A percentile compares a stretch with the other conserved stretches of the same genome.
phyloP scores from a whole-genome alignment of 2,113 vertebrate genomes.

The Fregata magnificens region DNA sequence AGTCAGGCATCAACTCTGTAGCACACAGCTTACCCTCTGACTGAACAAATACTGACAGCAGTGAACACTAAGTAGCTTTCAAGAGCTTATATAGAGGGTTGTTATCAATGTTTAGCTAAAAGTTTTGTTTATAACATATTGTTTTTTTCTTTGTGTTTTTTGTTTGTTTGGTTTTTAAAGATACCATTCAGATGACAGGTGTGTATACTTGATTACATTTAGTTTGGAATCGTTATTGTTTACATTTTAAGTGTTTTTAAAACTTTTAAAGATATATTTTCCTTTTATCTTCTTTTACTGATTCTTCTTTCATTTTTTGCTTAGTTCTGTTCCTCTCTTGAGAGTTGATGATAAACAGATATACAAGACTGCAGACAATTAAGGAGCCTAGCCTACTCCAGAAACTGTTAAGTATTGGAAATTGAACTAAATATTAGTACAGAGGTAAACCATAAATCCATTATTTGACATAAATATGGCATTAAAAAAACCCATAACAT shows the following conservation, averaged over 20 bases:
- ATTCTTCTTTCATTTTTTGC: not conserved
- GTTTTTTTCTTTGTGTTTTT: not conserved
- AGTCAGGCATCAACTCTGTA: not conserved
- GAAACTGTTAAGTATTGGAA: not conserved
- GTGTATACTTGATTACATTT: not conserved
- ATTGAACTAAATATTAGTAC: not conserved
- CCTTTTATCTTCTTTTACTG: not conserved
- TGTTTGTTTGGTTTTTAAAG: not conserved
- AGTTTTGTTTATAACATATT: not conserved
- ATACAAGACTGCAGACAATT: not conserved
- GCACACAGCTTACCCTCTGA: not conserved
- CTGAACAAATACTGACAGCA: not conserved
- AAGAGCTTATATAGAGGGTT: not conserved
- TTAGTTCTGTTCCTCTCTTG: not conserved
- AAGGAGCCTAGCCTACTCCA: not conserved
- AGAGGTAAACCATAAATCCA: not conserved
- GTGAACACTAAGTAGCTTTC: not conserved
- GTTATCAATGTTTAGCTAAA: not conserved
- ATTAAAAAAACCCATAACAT: not conserved
- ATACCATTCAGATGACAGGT: not conserved
- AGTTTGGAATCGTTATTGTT: not conserved
- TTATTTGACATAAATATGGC: not conserved
- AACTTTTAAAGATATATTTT: not conserved
- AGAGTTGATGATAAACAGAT: not conserved
- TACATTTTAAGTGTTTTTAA: not conserved